A percentile compares a stretch with the other conserved stretches of the same genome.
Evolutionary conservation across 1,140 invertebrate species (phyloP).

Genomic region (Meteorus sp.): DNA sequence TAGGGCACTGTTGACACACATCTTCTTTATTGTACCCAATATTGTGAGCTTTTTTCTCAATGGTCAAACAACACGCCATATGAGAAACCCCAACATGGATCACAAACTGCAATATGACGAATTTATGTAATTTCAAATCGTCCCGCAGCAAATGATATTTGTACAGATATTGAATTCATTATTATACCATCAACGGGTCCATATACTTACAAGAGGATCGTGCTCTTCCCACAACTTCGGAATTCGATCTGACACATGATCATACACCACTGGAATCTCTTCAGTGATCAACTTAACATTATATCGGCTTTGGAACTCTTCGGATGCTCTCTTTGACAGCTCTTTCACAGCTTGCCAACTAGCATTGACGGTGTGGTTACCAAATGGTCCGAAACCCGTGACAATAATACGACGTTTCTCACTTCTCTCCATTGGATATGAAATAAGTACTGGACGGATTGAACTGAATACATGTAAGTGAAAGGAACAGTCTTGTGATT

Average conservation of each 20-base stretch:
- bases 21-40: slow-evolving; percentile 62
- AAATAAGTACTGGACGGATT: too few species aligned
- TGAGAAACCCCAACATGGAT: slow-evolving; percentile 69
- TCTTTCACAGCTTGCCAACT: slow-evolving; percentile 76
- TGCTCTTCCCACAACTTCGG: slow-evolving; percentile 67
- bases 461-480: too few species aligned
- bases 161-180: neutral
- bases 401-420: too few species aligned
- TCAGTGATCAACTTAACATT: slow-evolving; percentile 62
- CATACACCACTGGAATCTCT: slow-evolving; percentile 71
- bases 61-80: slow-evolving; percentile 57
- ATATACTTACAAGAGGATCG: slow-evolving; percentile 64
- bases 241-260: slow-evolving; percentile 63
- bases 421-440: too few species aligned
- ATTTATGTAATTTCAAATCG: slow-evolving; percentile 8
- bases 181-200: slow-evolving; percentile 1
- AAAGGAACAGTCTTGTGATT: too few species aligned
- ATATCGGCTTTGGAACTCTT: slow-evolving; percentile 44
- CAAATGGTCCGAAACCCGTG: slow-evolving; percentile 78
- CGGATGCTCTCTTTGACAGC: slow-evolving; percentile 53
- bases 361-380: slow-evolving; percentile 68
- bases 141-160: neutral
- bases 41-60: slow-evolving; percentile 64
- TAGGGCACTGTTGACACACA: slow-evolving; percentile 53
- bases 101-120: slow-evolving; percentile 59